These are phyloP conservation scores for Drosophila rufa DNA, from an alignment of 1,140 invertebrate genomes.

Conservation along the genomic window DNA sequence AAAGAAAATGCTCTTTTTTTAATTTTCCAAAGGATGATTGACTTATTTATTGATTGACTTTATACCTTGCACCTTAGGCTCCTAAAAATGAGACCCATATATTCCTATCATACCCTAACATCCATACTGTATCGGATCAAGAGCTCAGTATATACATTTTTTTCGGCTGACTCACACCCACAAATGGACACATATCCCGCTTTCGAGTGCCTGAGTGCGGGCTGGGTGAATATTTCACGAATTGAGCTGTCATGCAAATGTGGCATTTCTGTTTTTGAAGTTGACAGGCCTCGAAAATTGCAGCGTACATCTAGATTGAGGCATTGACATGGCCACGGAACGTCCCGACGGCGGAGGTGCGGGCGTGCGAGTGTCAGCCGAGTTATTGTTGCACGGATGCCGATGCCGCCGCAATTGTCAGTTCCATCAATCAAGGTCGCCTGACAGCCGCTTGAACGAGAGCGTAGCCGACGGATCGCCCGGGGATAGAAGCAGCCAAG, in stretches of 20 bases:
- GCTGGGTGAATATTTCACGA: constrained; percentile 74
- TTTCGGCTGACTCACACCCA: constrained; percentile 36
- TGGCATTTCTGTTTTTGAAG: constrained; percentile 81
- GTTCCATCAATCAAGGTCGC: constrained; percentile 69
- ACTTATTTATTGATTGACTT: not conserved
- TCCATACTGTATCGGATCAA: constrained; percentile 45
- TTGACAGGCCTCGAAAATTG: constrained; percentile 79
- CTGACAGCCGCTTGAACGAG: constrained; percentile 58
- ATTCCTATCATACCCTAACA: constrained; percentile 1
- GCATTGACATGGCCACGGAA: constrained; percentile 26
- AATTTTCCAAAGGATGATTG: not conserved
- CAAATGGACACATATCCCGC: constrained; percentile 17
- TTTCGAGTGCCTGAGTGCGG: constrained; percentile 9
- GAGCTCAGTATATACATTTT: not conserved
- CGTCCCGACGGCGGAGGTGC: constrained; percentile 1
- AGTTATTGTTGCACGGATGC: constrained; percentile 49
- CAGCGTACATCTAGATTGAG: constrained; percentile 65
- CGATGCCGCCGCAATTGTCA: constrained; percentile 68
- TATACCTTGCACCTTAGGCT: not conserved
- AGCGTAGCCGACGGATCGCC: constrained; percentile 9
- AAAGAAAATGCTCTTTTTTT: not conserved
- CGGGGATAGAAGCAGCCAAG: not conserved
- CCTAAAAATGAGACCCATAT: not conserved
- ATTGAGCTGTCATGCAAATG: constrained; percentile 83
- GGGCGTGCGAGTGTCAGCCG: constrained; percentile 29